phyloP scores from a whole-genome alignment of 2,888 invertebrate species.

The Cerceris rybyensis region DNA sequence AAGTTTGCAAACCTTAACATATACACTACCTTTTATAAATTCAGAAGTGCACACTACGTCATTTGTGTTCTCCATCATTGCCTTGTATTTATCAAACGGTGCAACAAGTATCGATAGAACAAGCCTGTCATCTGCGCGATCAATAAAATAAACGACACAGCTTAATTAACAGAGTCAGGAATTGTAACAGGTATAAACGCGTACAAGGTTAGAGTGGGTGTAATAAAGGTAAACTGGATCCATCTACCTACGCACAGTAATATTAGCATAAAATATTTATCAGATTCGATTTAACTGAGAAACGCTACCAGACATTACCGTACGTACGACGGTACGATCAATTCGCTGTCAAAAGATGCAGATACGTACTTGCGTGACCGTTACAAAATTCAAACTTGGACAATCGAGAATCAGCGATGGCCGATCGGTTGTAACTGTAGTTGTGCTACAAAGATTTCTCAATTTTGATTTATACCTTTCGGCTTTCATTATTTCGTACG shows the following conservation, averaged over 20 bases:
- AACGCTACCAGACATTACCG: slow-evolving; percentile 14
- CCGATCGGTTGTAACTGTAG: slow-evolving; percentile 44
- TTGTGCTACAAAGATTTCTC: slow-evolving; percentile 4
- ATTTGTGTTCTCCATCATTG: slow-evolving; percentile 76
- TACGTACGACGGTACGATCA: slow-evolving; percentile 5
- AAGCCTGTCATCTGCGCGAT: slow-evolving; percentile 49
- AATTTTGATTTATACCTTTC: slow-evolving; percentile 10
- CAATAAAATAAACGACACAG: slow-evolving; percentile 43
- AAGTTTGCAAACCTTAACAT: not conserved
- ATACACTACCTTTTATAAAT: slow-evolving; percentile 76
- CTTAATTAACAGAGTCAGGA: slow-evolving; percentile 55
- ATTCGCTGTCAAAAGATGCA: slow-evolving; percentile 12
- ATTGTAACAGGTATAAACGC: slow-evolving; percentile 42
- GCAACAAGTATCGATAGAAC: slow-evolving; percentile 35
- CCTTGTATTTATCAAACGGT: slow-evolving; percentile 28
- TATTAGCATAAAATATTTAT: slow-evolving; percentile 15
- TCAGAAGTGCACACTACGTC: slow-evolving; percentile 75
- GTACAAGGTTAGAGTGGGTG: slow-evolving; percentile 56
- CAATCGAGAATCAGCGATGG: slow-evolving; percentile 48
- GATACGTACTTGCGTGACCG: slow-evolving; percentile 58
- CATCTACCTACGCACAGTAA: slow-evolving; percentile 46
- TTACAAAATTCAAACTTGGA: slow-evolving; percentile 65
- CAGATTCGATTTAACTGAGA: slow-evolving; percentile 7
- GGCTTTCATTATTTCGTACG: slow-evolving; percentile 22
- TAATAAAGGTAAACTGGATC: slow-evolving; percentile 55